Conservation (phyloP, 2,797 vertebrate species). For the Acanthurus tractus region DNA sequence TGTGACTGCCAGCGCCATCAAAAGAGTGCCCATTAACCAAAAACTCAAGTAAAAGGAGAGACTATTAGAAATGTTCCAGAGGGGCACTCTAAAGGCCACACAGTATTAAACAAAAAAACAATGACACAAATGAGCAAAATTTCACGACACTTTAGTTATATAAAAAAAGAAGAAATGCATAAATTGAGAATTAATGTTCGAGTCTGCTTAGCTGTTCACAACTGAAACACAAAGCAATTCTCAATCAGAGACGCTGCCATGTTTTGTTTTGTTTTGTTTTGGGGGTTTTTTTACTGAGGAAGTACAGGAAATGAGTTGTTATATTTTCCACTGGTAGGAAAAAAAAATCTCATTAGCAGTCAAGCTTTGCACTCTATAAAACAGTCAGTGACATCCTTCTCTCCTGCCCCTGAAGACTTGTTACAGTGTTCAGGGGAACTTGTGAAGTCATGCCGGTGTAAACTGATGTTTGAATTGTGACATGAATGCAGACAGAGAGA, state of each 20-base stretch:
- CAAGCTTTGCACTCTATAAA: constrained; percentile 55
- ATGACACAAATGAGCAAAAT: constrained; percentile 11
- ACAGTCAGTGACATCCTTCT: constrained; percentile 68
- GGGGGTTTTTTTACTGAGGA: no score
- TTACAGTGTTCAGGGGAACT: constrained; percentile 71
- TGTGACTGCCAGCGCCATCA: constrained; percentile 19
- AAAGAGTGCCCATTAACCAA: constrained; percentile 25
- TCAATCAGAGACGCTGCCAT: constrained; percentile 17
- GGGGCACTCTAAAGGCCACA: constrained; percentile 5
- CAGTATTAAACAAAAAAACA: constrained; percentile 20
- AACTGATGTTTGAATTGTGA: constrained; percentile 73
- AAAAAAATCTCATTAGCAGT: constrained; percentile 67
- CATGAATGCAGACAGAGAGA: constrained; percentile 65
- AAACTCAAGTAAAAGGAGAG: constrained; percentile 4
- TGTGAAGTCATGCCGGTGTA: constrained; percentile 59
- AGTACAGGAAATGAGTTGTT: constrained; percentile 47
- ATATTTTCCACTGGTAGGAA: constrained; percentile 27
- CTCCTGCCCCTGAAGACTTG: constrained; percentile 71
- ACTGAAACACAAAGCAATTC: constrained; percentile 17
- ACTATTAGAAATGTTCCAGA: constrained; percentile 18
- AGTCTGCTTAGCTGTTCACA: constrained; percentile 16
- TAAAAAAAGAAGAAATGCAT: not conserved
- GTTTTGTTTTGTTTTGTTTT: constrained; percentile 15
- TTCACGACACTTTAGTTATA: not conserved
- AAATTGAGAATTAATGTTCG: constrained; percentile 1